Evolutionary conservation across 2,113 vertebrate species (phyloP).

Genomic region (Mola mola): DNA sequence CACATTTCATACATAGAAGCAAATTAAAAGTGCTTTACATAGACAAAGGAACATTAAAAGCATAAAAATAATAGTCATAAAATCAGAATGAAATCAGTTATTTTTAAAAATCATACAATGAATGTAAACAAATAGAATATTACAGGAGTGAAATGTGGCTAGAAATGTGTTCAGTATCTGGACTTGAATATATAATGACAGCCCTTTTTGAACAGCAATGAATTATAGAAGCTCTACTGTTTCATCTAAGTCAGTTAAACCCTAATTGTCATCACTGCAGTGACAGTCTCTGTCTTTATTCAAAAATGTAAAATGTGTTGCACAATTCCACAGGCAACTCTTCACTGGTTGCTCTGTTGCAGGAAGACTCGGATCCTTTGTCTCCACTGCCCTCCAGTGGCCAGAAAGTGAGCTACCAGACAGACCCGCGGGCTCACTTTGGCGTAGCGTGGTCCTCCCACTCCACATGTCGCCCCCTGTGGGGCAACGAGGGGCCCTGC

Average conservation of each 20-base stretch:
- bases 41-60: too few species aligned
- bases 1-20: too few species aligned
- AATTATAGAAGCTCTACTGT: background rate
- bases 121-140: too few species aligned
- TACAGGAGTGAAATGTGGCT: too few species aligned
- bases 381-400: slow-evolving; percentile 57
- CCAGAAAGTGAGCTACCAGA: slow-evolving; percentile 76
- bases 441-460: slow-evolving; percentile 80
- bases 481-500: slow-evolving; percentile 77
- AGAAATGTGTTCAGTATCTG: too few species aligned
- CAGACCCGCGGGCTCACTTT: slow-evolving; percentile 83
- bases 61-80: too few species aligned
- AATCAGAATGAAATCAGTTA: too few species aligned
- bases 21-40: too few species aligned
- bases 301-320: background rate
- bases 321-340: background rate
- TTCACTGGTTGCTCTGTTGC: slow-evolving; percentile 19
- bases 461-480: slow-evolving; percentile 78
- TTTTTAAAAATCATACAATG: too few species aligned
- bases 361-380: slow-evolving; percentile 53
- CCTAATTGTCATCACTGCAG: too few species aligned
- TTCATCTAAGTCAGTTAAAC: too few species aligned
- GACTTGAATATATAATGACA: background rate
- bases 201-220: background rate
- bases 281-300: too few species aligned